Percentiles rank a stretch among this genome's conserved stretches.
phyloP scores from a whole-genome alignment of 2,113 vertebrate genomes.

The Malurus elegans region DNA sequence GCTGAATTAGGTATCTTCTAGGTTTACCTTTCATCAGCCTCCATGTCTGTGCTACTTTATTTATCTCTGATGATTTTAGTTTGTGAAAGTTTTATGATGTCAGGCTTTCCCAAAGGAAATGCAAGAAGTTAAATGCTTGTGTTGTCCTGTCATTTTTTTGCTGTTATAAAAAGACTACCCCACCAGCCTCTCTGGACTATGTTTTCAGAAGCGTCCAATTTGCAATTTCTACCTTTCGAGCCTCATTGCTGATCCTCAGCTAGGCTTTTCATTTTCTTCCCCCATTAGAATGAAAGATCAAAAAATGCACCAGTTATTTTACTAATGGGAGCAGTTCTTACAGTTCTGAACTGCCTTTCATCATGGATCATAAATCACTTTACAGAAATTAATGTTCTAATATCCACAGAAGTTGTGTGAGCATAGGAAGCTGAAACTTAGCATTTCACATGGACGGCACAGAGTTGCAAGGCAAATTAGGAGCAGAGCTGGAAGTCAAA shows the following conservation, averaged over 20 bases:
- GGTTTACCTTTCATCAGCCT: slow-evolving; percentile 37
- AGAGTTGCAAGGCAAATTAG: neutral
- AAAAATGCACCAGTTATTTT: slow-evolving; percentile 44
- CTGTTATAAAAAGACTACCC: neutral
- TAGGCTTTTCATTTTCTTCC: neutral
- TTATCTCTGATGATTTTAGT: neutral
- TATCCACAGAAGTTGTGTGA: neutral
- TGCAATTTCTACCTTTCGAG: slow-evolving; percentile 18
- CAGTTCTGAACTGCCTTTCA: slow-evolving; percentile 30
- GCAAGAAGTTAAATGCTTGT: neutral
- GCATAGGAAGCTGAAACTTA: neutral
- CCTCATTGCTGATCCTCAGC: neutral
- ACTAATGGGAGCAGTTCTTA: slow-evolving; percentile 21
- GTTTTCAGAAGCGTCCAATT: neutral
- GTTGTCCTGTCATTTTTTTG: neutral
- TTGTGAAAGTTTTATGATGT: neutral
- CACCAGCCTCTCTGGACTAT: neutral
- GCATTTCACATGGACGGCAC: neutral
- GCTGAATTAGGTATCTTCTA: slow-evolving; percentile 66
- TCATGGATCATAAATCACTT: slow-evolving; percentile 31
- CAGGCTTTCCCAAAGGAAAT: neutral
- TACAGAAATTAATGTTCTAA: slow-evolving; percentile 3
- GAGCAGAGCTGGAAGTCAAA: neutral
- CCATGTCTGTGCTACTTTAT: neutral
- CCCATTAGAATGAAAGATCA: slow-evolving; percentile 16